Conservation (phyloP, 1,140 invertebrate species). For the Cydia pomonella region DNA sequence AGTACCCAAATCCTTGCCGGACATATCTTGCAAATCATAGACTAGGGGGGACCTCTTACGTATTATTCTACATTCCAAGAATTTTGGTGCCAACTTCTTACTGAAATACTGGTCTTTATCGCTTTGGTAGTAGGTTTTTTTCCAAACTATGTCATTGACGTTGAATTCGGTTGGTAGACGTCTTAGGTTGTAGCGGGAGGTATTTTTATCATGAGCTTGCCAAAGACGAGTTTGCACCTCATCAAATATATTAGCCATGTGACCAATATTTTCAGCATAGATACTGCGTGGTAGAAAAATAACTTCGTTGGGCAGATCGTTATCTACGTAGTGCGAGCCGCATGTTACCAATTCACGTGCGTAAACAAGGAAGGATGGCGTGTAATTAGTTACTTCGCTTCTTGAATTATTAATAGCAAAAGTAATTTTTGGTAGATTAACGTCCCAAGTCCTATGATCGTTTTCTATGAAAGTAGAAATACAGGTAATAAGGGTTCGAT, state of each 20-base stretch:
- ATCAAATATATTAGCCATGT: neutral
- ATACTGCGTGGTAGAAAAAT: neutral
- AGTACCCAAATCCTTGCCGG: neutral
- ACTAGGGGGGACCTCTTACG: neutral
- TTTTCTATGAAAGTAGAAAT: slow-evolving; percentile 36
- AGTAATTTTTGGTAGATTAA: slow-evolving; percentile 6
- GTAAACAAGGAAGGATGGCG: too few relatives aligned
- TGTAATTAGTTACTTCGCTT: too few relatives aligned
- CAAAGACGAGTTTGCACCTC: neutral
- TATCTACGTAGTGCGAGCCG: neutral
- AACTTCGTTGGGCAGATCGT: neutral
- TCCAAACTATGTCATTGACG: too few relatives aligned
- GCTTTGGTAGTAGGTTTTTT: too few relatives aligned
- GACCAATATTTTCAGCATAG: neutral
- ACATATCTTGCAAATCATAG: neutral
- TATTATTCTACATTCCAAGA: neutral
- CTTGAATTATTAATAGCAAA: slow-evolving; percentile 32
- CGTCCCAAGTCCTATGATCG: slow-evolving; percentile 37
- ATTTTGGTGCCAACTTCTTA: slow-evolving; percentile 3
- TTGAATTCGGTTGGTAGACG: neutral
- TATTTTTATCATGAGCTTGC: neutral
- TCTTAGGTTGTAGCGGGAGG: neutral
- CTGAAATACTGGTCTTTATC: too few relatives aligned
- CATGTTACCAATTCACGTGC: too few relatives aligned
- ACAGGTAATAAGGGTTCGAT: slow-evolving; percentile 28